Evolutionary conservation across 2,797 vertebrate genomes (phyloP).

Genomic region (Galaxias olidus): DNA sequence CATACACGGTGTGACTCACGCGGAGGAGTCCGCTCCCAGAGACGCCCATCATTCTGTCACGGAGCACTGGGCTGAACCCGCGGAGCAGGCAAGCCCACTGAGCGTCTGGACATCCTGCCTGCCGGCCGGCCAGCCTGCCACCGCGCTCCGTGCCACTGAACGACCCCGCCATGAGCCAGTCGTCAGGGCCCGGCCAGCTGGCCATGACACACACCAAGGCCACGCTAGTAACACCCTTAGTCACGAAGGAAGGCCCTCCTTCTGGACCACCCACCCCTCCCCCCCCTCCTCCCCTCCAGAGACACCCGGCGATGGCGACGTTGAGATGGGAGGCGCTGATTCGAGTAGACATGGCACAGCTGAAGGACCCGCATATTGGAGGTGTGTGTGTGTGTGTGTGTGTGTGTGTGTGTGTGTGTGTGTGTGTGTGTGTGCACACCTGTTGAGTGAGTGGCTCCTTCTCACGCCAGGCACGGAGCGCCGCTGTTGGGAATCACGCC

Average conservation of each 20-base stretch:
- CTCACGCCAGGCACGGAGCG: slow-evolving; percentile 44
- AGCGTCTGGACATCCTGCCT: slow-evolving; percentile 39
- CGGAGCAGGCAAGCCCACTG: slow-evolving; percentile 35
- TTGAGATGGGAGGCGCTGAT: neutral
- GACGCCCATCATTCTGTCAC: too few species aligned
- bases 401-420: slow-evolving; percentile 9
- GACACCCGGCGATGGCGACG: neutral
- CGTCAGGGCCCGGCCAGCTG: slow-evolving; percentile 14
- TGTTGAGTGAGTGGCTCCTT: slow-evolving; percentile 49
- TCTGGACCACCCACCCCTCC: neutral
- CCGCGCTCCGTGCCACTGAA: slow-evolving; percentile 1
- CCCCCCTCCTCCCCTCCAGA: neutral
- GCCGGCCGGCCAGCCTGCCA: slow-evolving; percentile 37
- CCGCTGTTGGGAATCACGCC: slow-evolving; percentile 63
- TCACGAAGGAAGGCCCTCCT: slow-evolving; percentile 3
- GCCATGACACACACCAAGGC: neutral
- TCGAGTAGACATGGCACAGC: slow-evolving; percentile 21
- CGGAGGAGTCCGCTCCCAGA: too few species aligned
- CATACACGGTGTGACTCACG: too few species aligned
- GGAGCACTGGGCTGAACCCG: slow-evolving; percentile 14
- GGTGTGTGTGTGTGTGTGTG: slow-evolving; percentile 10
- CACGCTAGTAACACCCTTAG: slow-evolving; percentile 17
- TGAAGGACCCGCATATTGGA: slow-evolving; percentile 28
- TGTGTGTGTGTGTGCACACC: slow-evolving; percentile 39
- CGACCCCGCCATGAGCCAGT: slow-evolving; percentile 25